Percentiles rank a stretch among this genome's conserved stretches.
phyloP scores from a whole-genome alignment of 2,113 vertebrate genomes.

The Myiopsitta monachus region DNA sequence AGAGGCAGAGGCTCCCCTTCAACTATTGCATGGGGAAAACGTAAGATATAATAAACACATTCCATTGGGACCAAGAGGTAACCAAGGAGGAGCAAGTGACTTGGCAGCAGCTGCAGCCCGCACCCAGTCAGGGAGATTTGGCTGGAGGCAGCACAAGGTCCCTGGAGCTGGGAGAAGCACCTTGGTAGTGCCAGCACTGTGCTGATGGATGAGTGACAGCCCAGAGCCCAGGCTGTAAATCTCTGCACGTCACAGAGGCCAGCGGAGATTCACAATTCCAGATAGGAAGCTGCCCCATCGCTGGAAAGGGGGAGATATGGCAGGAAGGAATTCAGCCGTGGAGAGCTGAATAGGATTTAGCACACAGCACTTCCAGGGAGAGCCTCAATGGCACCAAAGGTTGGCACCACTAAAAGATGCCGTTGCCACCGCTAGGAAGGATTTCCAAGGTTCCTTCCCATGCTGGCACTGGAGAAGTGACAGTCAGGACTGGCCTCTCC shows the following conservation, averaged over 20 bases:
- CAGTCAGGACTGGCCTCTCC: not conserved
- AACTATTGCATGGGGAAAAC: not conserved
- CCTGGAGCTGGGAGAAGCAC: not conserved
- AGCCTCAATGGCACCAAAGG: not conserved
- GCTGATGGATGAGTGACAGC: not conserved
- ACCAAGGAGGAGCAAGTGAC: not conserved
- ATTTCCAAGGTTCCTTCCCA: not conserved
- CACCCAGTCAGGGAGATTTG: not conserved
- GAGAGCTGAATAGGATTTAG: not conserved
- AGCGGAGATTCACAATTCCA: not conserved
- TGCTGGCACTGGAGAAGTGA: not conserved
- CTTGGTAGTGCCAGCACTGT: fast-evolving
- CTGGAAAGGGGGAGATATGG: not conserved
- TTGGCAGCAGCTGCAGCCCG: not conserved
- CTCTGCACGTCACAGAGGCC: fast-evolving
- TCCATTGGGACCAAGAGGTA: not conserved
- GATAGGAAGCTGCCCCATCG: not conserved
- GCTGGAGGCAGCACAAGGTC: not conserved
- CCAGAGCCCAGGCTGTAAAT: not conserved
- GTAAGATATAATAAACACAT: not conserved
- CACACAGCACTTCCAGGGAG: fast-evolving
- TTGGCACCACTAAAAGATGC: not conserved
- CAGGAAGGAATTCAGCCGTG: not conserved
- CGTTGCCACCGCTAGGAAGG: not conserved
- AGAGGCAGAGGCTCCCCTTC: not conserved